phyloP scores from a whole-genome alignment of 2,797 vertebrate species.

The Manis pentadactyla region DNA sequence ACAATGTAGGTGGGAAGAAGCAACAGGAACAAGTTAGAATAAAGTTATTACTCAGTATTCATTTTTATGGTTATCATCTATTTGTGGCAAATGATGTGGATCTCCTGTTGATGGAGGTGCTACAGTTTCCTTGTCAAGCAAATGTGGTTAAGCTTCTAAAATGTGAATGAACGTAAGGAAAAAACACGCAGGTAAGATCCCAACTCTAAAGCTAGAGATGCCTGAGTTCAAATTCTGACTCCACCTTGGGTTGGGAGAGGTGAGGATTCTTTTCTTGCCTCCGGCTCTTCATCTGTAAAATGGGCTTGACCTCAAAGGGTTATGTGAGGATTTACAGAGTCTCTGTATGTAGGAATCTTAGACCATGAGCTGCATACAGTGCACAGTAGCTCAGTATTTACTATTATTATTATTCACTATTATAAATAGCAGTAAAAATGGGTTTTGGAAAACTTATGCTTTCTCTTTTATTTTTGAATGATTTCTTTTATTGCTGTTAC shows the following conservation, averaged over 20 bases:
- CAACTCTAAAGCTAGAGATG: background rate
- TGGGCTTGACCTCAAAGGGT: background rate
- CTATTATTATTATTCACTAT: background rate
- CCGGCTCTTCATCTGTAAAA: background rate
- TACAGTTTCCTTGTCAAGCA: background rate
- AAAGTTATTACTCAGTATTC: background rate
- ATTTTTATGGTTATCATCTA: background rate
- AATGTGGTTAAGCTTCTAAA: background rate
- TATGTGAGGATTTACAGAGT: background rate
- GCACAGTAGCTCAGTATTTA: background rate
- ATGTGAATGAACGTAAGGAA: background rate
- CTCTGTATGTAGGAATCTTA: background rate
- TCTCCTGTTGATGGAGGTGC: background rate
- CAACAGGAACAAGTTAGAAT: background rate
- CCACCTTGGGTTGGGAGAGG: background rate
- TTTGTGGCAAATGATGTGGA: background rate
- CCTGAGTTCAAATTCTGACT: background rate
- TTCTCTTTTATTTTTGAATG: slow-evolving; percentile 25
- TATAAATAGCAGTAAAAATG: background rate
- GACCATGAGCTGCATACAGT: background rate
- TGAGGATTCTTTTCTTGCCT: background rate
- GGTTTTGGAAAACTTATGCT: background rate
- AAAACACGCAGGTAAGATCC: background rate
- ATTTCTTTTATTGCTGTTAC: slow-evolving; percentile 9
- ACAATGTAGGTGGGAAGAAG: too few species aligned